Conservation (phyloP, 2,888 invertebrate species). For the Oscheius sp. region DNA sequence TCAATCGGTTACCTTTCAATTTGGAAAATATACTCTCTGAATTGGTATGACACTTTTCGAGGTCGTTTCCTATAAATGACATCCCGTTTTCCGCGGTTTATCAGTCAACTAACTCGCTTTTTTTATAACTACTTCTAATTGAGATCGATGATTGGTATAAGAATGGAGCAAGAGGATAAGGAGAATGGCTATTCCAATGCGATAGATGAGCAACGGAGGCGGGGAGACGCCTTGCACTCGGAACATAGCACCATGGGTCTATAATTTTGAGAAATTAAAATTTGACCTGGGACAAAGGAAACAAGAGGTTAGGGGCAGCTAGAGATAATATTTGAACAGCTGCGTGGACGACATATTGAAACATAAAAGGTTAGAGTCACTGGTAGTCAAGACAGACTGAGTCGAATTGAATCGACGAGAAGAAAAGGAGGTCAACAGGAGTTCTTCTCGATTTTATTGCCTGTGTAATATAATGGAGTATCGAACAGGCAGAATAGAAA, state of each 20-base stretch:
- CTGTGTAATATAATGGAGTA: too few species aligned
- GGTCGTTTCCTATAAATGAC: conserved; percentile 19
- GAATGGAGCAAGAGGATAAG: conserved; percentile 8
- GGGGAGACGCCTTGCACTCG: conserved; percentile 32
- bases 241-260: conserved; percentile 25
- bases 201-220: conserved; percentile 21
- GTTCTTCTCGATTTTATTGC: too few species aligned
- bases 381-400: too few species aligned
- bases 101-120: background rate
- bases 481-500: too few species aligned
- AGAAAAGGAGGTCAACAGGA: too few species aligned
- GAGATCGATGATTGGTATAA: conserved; percentile 27
- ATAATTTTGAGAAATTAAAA: background rate
- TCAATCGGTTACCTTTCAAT: conserved; percentile 9
- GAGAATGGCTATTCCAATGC: conserved; percentile 17
- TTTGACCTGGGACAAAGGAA: background rate
- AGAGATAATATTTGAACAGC: conserved; percentile 1
- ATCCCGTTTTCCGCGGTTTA: background rate
- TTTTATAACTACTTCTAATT: background rate
- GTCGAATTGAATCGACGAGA: too few species aligned
- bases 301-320: background rate
- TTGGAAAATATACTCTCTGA: conserved; percentile 34
- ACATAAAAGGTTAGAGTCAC: too few species aligned
- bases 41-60: conserved; percentile 18
- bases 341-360: background rate